These are phyloP conservation scores for Hepsetus odoe DNA, from an alignment of 2,113 vertebrate species.

Conservation along the genomic window DNA sequence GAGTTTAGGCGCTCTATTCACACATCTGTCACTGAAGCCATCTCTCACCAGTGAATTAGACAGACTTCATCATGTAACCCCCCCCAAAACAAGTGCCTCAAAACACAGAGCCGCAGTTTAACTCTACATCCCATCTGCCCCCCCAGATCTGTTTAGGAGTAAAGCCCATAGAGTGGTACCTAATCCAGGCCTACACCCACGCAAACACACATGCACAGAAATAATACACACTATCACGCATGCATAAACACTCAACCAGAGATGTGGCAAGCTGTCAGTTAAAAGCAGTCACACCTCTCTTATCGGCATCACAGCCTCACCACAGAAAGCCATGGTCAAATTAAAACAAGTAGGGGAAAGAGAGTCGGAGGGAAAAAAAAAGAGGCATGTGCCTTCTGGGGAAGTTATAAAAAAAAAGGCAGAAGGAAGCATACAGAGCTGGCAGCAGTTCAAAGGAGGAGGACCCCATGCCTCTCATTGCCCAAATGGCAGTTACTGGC, in stretches of 20 bases:
- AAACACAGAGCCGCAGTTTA: constrained; percentile 19
- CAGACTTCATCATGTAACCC: constrained; percentile 17
- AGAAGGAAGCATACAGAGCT: constrained; percentile 75
- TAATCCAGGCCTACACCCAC: constrained; percentile 31
- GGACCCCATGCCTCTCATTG: constrained; percentile 70
- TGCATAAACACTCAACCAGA: constrained; percentile 41
- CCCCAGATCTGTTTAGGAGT: constrained; percentile 19
- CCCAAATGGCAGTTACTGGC: constrained; percentile 79
- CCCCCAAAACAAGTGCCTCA: not conserved
- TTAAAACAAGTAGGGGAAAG: constrained; percentile 55
- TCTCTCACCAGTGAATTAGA: constrained; percentile 22
- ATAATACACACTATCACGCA: constrained; percentile 1
- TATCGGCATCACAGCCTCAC: constrained; percentile 77
- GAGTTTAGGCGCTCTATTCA: constrained; percentile 41
- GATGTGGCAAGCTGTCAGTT: constrained; percentile 73
- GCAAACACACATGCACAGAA: constrained; percentile 38
- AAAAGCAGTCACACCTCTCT: constrained; percentile 72
- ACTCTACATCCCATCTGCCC: constrained; percentile 31
- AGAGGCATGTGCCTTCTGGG: constrained; percentile 73
- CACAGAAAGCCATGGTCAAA: constrained; percentile 71
- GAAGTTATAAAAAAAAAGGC: constrained; percentile 72
- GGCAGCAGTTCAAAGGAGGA: constrained; percentile 79
- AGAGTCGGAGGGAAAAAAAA: constrained; percentile 50
- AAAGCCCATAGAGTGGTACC: constrained; percentile 30
- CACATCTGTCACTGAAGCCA: constrained; percentile 46